Conservation (phyloP, 2,888 invertebrate species). For the Rhyacophila evoluta region DNA sequence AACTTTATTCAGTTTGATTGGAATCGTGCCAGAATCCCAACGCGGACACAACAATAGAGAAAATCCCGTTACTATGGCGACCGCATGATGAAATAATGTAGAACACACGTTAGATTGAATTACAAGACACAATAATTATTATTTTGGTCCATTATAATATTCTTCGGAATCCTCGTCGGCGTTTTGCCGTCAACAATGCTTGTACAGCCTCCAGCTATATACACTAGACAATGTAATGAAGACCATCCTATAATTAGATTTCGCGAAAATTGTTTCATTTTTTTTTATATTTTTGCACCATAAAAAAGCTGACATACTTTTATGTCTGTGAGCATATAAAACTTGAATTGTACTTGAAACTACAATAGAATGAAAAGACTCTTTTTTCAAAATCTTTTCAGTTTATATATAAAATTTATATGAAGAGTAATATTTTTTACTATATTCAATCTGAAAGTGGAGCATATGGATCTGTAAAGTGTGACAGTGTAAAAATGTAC, state of each 20-base stretch:
- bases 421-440: too few species aligned
- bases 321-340: too few species aligned
- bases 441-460: too few species aligned
- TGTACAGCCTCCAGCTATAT: not conserved
- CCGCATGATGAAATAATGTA: slow-evolving; percentile 37
- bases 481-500: too few species aligned
- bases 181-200: not conserved
- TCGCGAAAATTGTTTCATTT: not conserved
- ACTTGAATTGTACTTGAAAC: too few species aligned
- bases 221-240: not conserved
- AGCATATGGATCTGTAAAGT: too few species aligned
- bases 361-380: too few species aligned
- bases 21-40: slow-evolving; percentile 26
- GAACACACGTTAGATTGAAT: slow-evolving; percentile 30
- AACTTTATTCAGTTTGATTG: slow-evolving; percentile 26
- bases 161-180: not conserved
- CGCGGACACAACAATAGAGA: slow-evolving; percentile 35
- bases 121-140: slow-evolving; percentile 11
- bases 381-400: too few species aligned
- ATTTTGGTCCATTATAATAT: not conserved
- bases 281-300: not conserved
- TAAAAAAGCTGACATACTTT: too few species aligned
- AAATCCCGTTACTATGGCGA: slow-evolving; percentile 37
- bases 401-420: too few species aligned
- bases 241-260: not conserved